phyloP scores from a whole-genome alignment of 2,797 vertebrate species.

The Tokudaia tokunoshimensis region DNA sequence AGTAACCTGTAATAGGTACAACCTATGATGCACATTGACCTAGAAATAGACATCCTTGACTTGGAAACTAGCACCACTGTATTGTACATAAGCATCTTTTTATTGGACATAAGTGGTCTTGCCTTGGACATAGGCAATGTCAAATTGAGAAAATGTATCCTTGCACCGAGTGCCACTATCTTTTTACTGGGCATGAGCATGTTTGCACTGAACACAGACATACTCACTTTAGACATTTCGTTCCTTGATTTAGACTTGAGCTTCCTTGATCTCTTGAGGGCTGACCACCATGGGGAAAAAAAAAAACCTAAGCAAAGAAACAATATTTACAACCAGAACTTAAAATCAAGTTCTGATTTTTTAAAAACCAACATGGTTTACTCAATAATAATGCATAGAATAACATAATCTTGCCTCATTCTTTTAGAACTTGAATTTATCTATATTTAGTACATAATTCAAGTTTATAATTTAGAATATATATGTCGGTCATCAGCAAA shows the following conservation, averaged over 20 bases:
- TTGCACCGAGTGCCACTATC: not conserved
- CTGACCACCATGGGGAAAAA: not conserved
- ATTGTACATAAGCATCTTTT: not conserved
- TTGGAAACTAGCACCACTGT: not conserved
- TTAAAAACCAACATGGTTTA: not conserved
- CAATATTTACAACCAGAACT: not conserved
- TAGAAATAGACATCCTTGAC: not conserved
- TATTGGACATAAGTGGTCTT: not conserved
- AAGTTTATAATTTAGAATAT: not conserved
- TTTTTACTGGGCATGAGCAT: not conserved
- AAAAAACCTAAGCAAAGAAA: not conserved
- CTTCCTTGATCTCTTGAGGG: not conserved
- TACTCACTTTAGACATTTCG: not conserved
- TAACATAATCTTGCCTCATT: not conserved
- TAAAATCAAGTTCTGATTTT: not conserved
- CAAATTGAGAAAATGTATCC: not conserved
- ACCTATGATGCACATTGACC: not conserved
- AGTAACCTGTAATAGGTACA: not conserved
- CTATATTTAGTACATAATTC: not conserved
- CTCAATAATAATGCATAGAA: not conserved
- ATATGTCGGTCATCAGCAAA: not conserved
- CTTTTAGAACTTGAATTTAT: conserved; percentile 2
- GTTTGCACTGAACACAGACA: not conserved
- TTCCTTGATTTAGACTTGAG: not conserved
- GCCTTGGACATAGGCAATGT: not conserved